Conservation (phyloP, 2,888 invertebrate species). For the Microctonus hyperodae region DNA sequence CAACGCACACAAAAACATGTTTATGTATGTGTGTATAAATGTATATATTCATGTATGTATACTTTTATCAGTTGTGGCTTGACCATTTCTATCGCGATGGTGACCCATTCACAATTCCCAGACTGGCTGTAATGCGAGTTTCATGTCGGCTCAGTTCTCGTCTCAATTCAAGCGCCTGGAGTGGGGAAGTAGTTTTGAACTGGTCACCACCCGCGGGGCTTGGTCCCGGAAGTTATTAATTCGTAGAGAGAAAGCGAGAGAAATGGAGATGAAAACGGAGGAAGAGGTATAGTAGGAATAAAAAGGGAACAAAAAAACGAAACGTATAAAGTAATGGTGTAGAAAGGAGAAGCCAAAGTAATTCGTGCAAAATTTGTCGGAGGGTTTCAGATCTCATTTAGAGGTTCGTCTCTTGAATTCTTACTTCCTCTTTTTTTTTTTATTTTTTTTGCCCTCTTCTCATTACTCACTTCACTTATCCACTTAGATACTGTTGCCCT, state of each 20-base stretch:
- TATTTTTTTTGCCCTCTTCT: background rate
- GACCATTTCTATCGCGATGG: constrained; percentile 16
- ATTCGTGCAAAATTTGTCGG: constrained; percentile 13
- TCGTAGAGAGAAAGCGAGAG: constrained; percentile 10
- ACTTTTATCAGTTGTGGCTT: constrained; percentile 23
- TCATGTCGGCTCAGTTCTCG: constrained; percentile 35
- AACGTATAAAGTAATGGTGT: background rate
- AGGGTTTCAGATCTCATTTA: constrained; percentile 8
- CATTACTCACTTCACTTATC: constrained; percentile 26
- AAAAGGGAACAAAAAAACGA: background rate
- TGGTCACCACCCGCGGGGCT: constrained; percentile 18
- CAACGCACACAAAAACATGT: no score
- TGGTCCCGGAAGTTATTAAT: constrained; percentile 26
- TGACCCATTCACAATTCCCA: constrained; percentile 27
- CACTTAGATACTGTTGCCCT: constrained; percentile 20
- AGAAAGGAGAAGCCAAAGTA: background rate
- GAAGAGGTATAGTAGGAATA: background rate
- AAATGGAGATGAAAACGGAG: background rate
- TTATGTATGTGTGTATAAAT: no score
- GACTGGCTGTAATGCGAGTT: constrained; percentile 40
- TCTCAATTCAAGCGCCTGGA: constrained; percentile 12
- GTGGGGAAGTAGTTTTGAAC: constrained; percentile 28
- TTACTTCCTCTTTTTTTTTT: background rate
- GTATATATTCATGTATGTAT: background rate
- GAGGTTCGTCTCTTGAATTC: constrained; percentile 7